phyloP scores from a whole-genome alignment of 2,888 invertebrate genomes.

The Sminthurinus aureus region DNA sequence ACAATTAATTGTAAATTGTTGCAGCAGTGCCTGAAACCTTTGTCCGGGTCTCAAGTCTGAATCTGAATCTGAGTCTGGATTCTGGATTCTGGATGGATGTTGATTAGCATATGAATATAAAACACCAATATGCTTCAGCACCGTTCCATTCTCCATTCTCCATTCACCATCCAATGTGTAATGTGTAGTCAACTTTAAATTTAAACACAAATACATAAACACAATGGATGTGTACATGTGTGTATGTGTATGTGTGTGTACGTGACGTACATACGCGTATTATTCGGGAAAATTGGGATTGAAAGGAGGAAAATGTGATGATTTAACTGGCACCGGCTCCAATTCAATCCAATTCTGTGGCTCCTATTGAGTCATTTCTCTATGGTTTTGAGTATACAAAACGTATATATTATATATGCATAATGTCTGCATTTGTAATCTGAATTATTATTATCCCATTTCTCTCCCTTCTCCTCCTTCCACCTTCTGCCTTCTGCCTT shows the following conservation, averaged over 20 bases:
- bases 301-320: background rate
- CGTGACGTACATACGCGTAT: background rate
- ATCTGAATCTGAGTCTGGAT: background rate
- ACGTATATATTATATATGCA: no score
- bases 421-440: background rate
- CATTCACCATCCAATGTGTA: no score
- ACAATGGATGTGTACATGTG: background rate
- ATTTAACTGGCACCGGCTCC: slow-evolving; percentile 3
- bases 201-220: background rate
- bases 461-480: background rate
- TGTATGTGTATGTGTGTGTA: background rate
- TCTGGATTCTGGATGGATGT: background rate
- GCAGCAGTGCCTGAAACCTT: background rate
- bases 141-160: no score
- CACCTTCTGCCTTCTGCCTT: no score
- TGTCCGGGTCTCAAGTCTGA: background rate
- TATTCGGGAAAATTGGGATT: slow-evolving; percentile 2
- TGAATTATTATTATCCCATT: background rate
- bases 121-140: background rate
- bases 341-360: no score
- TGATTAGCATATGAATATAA: slow-evolving; percentile 14
- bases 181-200: no score
- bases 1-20: slow-evolving; percentile 16
- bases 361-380: background rate
- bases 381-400: background rate